These are phyloP conservation scores for Aspidoscelis tigris DNA, from an alignment of 2,113 vertebrate genomes.

Conservation along the genomic window DNA sequence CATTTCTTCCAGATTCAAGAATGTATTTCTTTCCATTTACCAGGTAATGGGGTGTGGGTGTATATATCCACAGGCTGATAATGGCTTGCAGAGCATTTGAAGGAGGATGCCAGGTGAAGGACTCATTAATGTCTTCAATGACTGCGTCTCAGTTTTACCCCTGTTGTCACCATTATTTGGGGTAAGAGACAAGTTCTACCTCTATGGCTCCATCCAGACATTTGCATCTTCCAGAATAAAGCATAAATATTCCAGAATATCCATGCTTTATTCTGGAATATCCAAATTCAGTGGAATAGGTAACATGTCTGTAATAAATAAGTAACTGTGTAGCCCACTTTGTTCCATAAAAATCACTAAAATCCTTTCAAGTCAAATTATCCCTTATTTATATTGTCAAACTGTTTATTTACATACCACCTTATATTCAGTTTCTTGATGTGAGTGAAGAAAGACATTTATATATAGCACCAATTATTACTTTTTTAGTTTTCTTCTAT, in stretches of 20 bases:
- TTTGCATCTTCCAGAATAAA: no score
- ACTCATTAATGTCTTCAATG: not conserved
- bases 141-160: not conserved
- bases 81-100: no score
- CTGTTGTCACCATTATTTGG: not conserved
- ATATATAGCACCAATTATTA: not conserved
- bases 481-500: not conserved
- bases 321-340: not conserved
- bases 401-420: not conserved
- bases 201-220: not conserved
- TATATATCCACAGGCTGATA: no score
- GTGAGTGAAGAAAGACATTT: not conserved
- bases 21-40: no score
- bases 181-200: not conserved
- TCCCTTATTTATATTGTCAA: not conserved
- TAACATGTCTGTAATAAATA: no score
- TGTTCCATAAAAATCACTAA: not conserved
- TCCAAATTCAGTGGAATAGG: no score
- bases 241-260: no score
- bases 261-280: no score
- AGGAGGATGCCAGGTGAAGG: no score
- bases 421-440: not conserved
- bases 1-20: not conserved
- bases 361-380: not conserved
- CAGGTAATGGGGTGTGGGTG: no score